Evolutionary conservation across 2,888 invertebrate genomes (phyloP).

Genomic region (Drosophila conformis): DNA sequence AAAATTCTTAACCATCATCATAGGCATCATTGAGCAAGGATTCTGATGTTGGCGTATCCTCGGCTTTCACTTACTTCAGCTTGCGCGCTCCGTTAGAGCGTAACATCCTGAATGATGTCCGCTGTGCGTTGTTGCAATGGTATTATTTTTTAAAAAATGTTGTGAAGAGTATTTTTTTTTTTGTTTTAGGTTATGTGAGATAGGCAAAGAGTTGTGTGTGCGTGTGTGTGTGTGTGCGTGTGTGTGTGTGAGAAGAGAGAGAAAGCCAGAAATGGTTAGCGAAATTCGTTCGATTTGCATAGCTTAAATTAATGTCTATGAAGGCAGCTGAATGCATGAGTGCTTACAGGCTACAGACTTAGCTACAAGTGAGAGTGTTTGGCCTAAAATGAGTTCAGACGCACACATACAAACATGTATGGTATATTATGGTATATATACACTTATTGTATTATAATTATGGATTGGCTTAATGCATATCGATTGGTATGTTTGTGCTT

Average conservation of each 20-base stretch:
- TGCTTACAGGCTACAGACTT: slow-evolving; percentile 43
- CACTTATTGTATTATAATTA: no score
- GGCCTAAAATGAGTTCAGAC: slow-evolving; percentile 40
- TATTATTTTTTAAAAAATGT: slow-evolving; percentile 19
- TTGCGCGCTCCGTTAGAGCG: slow-evolving; percentile 85
- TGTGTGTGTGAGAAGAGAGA: slow-evolving; percentile 49
- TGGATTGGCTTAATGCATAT: no score
- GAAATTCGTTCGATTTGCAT: slow-evolving; percentile 40
- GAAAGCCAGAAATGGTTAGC: slow-evolving; percentile 65
- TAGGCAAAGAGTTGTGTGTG: slow-evolving; percentile 38
- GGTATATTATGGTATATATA: no score
- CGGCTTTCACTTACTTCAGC: slow-evolving; percentile 82
- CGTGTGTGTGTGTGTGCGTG: no score
- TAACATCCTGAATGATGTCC: slow-evolving; percentile 85
- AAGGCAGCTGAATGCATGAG: slow-evolving; percentile 13
- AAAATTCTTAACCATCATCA: slow-evolving; percentile 56
- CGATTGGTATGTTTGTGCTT: no score
- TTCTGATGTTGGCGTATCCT: slow-evolving; percentile 27
- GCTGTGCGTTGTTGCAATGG: slow-evolving; percentile 58
- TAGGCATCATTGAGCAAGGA: slow-evolving; percentile 37
- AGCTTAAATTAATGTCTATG: slow-evolving; percentile 40
- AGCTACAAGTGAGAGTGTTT: not conserved
- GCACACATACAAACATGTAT: no score
- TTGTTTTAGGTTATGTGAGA: slow-evolving; percentile 9
- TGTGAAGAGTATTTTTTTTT: slow-evolving; percentile 11